phyloP scores from a whole-genome alignment of 2,888 invertebrate genomes.

The Melolontha melolontha region DNA sequence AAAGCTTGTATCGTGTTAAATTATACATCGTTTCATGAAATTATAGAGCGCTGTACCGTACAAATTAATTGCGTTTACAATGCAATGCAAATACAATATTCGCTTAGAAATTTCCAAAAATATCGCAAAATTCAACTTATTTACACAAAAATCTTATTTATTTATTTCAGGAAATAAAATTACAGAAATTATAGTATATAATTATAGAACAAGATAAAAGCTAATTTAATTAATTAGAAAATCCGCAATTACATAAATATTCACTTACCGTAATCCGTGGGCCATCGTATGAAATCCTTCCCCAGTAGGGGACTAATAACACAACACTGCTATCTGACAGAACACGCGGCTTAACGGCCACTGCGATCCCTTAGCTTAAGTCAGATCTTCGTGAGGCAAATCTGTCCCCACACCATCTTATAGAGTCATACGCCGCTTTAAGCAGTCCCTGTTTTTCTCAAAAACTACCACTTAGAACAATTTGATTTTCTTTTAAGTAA shows the following conservation, averaged over 20 bases:
- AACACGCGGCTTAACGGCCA: constrained; percentile 65
- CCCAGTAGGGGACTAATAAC: constrained; percentile 59
- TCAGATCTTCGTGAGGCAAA: constrained; percentile 59
- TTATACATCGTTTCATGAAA: background rate
- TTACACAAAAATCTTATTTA: too few relatives aligned
- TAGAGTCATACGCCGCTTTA: constrained; percentile 55
- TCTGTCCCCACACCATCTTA: constrained; percentile 55
- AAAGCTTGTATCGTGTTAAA: too few relatives aligned
- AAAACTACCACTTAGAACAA: constrained; percentile 39
- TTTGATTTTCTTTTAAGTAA: constrained; percentile 45
- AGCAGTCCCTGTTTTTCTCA: constrained; percentile 52
- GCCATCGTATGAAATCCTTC: constrained; percentile 61
- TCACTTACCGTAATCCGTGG: constrained; percentile 62
- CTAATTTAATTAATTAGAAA: too few relatives aligned
- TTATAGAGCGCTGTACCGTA: background rate
- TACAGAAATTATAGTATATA: too few relatives aligned
- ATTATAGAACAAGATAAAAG: too few relatives aligned
- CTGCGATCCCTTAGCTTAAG: constrained; percentile 62
- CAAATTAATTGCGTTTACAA: background rate
- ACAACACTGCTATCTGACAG: constrained; percentile 60
- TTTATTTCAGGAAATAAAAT: too few relatives aligned
- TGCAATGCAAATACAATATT: too few relatives aligned
- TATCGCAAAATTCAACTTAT: too few relatives aligned
- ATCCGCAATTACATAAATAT: background rate
- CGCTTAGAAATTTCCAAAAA: too few relatives aligned